Percentiles rank a stretch among this genome's conserved stretches.
phyloP scores from a whole-genome alignment of 2,888 invertebrate genomes.

The Cristatella mucedo region DNA sequence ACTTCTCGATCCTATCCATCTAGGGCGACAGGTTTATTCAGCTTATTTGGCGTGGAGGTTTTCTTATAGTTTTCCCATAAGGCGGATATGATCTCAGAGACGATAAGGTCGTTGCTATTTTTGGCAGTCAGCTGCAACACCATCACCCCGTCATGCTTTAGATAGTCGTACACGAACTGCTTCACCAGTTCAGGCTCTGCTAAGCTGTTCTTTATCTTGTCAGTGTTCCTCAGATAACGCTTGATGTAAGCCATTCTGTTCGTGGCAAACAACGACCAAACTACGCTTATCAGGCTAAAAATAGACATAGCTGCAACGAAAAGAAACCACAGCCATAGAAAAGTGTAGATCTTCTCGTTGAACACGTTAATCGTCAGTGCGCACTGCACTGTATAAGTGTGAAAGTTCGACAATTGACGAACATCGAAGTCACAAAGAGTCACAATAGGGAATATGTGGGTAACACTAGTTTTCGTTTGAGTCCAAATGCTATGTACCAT shows the following conservation, averaged over 20 bases:
- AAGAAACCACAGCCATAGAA: slow-evolving; percentile 34
- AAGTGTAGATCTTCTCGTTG: slow-evolving; percentile 31
- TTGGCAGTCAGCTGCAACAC: slow-evolving; percentile 31
- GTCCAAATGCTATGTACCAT: too few species aligned
- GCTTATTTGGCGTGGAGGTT: slow-evolving; percentile 12
- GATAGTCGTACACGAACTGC: slow-evolving; percentile 26
- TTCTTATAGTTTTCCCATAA: slow-evolving; percentile 25
- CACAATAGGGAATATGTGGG: slow-evolving; percentile 37
- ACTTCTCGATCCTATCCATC: too few species aligned
- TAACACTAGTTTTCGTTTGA: too few species aligned
- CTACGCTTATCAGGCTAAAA: slow-evolving; percentile 22
- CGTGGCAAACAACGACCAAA: slow-evolving; percentile 22
- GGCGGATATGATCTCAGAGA: slow-evolving; percentile 22
- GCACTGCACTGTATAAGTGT: slow-evolving; percentile 27
- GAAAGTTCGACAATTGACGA: slow-evolving; percentile 11
- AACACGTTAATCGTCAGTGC: slow-evolving; percentile 31
- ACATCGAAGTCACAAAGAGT: slow-evolving; percentile 26
- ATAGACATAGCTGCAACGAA: slow-evolving; percentile 26
- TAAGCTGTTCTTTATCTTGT: slow-evolving; percentile 21
- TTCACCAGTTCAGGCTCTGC: slow-evolving; percentile 17
- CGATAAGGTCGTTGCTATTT: slow-evolving; percentile 31
- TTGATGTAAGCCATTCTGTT: slow-evolving; percentile 25
- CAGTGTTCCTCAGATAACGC: slow-evolving; percentile 24
- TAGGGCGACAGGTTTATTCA: too few species aligned
- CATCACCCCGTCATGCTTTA: slow-evolving; percentile 32